phyloP scores from a whole-genome alignment of 92 coral and sea anemone species.

The Porites divaricata region DNA sequence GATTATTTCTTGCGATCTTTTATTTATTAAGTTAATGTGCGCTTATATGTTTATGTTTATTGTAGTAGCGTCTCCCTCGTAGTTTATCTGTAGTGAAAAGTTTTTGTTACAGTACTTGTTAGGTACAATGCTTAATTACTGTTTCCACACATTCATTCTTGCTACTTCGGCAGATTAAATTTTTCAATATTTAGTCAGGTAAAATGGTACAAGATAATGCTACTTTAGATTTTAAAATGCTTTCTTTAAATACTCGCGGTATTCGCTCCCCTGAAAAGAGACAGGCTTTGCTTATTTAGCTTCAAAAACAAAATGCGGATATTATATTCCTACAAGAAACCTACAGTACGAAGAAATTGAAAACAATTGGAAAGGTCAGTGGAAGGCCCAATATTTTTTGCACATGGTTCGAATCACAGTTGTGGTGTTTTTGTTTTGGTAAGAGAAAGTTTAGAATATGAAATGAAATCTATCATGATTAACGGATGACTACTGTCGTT shows the following conservation, averaged over 20 bases:
- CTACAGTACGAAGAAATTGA: no score
- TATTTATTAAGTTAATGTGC: background rate
- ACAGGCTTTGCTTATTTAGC: no score
- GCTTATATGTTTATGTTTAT: background rate
- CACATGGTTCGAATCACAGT: no score
- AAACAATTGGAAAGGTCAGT: no score
- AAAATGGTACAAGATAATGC: no score
- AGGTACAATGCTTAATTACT: background rate
- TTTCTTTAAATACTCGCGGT: no score
- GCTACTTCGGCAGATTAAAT: background rate
- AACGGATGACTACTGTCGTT: conserved; percentile 59
- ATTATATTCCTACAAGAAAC: conserved; percentile 37
- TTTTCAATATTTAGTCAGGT: conserved; percentile 1
- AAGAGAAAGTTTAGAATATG: no score
- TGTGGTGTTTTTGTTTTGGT: no score
- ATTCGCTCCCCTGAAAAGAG: no score
- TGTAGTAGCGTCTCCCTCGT: background rate
- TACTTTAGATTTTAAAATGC: no score
- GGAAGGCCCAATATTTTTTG: no score
- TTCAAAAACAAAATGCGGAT: conserved; percentile 46
- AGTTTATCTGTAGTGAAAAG: background rate
- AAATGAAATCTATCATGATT: no score
- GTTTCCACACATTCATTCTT: conserved; percentile 7
- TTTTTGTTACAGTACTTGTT: conserved; percentile 1
- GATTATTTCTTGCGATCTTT: background rate